Conservation (phyloP, 2,888 invertebrate genomes). For the Hyalella azteca region DNA sequence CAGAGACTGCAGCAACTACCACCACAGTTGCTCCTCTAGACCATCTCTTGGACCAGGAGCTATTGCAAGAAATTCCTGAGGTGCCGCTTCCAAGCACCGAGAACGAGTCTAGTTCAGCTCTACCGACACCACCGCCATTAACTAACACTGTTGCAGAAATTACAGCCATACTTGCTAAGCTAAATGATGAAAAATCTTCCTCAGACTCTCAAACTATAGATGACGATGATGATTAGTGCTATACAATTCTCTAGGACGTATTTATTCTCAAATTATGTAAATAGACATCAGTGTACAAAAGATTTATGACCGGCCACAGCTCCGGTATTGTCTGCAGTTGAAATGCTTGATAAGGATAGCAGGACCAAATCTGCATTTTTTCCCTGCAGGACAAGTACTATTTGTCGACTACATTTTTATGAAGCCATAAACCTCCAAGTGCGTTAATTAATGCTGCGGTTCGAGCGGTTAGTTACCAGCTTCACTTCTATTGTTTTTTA, state of each 20-base stretch:
- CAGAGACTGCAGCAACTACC: not conserved
- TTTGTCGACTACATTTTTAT: too few species aligned
- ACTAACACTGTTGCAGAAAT: constrained; percentile 9
- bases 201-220: constrained; percentile 32
- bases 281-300: constrained; percentile 7
- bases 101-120: not conserved
- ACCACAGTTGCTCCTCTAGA: not conserved
- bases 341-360: too few species aligned
- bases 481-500: too few species aligned
- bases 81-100: not conserved
- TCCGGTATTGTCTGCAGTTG: too few species aligned
- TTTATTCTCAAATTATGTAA: constrained; percentile 20
- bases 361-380: too few species aligned
- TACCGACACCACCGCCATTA: constrained; percentile 17
- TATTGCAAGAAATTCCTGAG: not conserved
- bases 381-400: too few species aligned
- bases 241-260: constrained; percentile 3
- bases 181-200: constrained; percentile 8
- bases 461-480: too few species aligned
- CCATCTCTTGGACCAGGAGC: not conserved
- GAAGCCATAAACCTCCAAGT: too few species aligned
- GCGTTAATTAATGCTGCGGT: too few species aligned
- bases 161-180: not conserved
- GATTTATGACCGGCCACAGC: too few species aligned
- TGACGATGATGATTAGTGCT: constrained; percentile 27